Conservation (phyloP, 2,797 vertebrate genomes). For the Galagoides demidoff region DNA sequence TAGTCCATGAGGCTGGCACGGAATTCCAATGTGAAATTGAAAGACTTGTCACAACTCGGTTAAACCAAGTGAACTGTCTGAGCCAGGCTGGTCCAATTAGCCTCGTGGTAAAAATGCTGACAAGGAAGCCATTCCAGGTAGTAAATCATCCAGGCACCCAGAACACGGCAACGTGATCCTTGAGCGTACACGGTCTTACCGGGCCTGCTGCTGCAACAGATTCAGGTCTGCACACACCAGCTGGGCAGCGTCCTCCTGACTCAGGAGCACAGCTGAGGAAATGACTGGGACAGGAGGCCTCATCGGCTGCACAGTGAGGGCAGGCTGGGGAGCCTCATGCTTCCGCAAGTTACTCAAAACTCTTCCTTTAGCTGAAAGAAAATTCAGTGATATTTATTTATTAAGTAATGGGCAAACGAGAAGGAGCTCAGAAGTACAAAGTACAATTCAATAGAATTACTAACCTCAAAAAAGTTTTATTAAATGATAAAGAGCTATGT, state of each 20-base stretch:
- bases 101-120: not conserved
- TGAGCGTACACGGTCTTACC: conserved; percentile 84
- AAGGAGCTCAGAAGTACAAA: not conserved
- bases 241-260: conserved; percentile 88
- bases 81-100: not conserved
- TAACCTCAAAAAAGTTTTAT: not conserved
- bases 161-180: not conserved
- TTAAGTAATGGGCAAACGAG: not conserved
- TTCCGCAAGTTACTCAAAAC: conserved; percentile 94
- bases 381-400: conserved; percentile 53
- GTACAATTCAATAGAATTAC: not conserved
- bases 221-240: conserved; percentile 91
- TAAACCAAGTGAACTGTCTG: not conserved
- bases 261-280: conserved; percentile 88
- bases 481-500: not conserved
- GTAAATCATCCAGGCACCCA: not conserved
- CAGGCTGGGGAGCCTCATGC: conserved; percentile 89
- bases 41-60: conserved; percentile 22
- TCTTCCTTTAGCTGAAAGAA: conserved; percentile 91
- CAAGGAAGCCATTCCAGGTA: not conserved
- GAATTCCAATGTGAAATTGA: conserved; percentile 2
- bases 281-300: conserved; percentile 93
- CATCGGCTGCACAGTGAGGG: conserved; percentile 87
- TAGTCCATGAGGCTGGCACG: not conserved
- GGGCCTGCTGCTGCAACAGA: conserved; percentile 93